Evolutionary conservation across 2,797 vertebrate species (phyloP).

Genomic region (Pachyuromys duprasi): DNA sequence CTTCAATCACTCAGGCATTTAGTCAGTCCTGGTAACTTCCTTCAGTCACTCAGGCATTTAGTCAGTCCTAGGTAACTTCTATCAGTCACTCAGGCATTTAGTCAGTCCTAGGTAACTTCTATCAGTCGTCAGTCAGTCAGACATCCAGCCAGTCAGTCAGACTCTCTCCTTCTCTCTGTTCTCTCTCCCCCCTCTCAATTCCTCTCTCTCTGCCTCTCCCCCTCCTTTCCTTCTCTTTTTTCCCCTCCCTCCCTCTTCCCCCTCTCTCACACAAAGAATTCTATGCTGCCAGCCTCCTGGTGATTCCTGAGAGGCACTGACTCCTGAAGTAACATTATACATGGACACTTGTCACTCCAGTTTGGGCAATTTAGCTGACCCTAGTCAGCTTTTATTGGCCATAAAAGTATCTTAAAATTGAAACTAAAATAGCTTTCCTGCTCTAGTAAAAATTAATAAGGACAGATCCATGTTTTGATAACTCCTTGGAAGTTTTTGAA

Average conservation of each 20-base stretch:
- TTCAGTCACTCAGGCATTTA: not conserved
- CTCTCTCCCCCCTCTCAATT: not conserved
- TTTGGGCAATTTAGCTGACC: not conserved
- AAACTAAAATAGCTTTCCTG: not conserved
- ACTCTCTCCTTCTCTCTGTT: not conserved
- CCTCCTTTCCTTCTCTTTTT: not conserved
- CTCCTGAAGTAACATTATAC: not conserved
- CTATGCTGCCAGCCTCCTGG: not conserved
- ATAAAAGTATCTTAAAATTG: not conserved
- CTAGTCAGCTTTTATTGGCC: not conserved
- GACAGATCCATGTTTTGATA: not conserved
- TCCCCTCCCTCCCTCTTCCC: not conserved
- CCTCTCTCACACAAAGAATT: not conserved
- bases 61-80: not conserved
- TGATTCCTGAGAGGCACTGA: not conserved
- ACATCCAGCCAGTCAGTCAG: too few species aligned
- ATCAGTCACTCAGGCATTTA: fast-evolving
- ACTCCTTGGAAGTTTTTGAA: not conserved
- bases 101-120: too few species aligned
- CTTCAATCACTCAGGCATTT: not conserved
- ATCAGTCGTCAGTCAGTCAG: not conserved
- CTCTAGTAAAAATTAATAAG: not conserved
- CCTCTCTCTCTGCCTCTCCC: too few species aligned
- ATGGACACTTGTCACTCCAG: not conserved
- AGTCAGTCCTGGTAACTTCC: too few species aligned